Conservation (phyloP, 2,113 vertebrate species). For the Malurus melanocephalus region DNA sequence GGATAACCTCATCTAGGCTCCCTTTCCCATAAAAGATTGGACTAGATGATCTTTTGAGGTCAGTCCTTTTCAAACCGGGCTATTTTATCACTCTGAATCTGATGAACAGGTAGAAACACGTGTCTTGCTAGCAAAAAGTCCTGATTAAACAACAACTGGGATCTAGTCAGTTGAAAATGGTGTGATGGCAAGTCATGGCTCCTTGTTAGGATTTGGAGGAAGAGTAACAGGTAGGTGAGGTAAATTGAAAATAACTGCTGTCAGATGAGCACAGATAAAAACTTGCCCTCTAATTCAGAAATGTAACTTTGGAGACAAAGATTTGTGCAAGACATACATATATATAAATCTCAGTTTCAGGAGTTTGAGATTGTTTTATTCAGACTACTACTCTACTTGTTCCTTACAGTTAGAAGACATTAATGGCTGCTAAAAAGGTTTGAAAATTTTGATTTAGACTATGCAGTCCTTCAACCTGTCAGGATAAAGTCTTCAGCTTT, state of each 20-base stretch:
- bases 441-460: constrained; percentile 10
- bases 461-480: not conserved
- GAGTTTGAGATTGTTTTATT: not conserved
- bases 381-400: not conserved
- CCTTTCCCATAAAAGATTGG: not conserved
- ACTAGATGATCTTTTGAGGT: not conserved
- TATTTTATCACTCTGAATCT: not conserved
- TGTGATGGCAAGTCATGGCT: not conserved
- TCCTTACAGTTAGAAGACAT: not conserved
- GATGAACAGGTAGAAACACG: not conserved
- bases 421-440: not conserved
- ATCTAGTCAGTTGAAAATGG: not conserved
- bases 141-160: not conserved
- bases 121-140: not conserved
- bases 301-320: not conserved
- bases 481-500: not conserved
- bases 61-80: not conserved
- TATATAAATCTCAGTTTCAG: not conserved
- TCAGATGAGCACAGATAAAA: not conserved
- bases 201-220: not conserved
- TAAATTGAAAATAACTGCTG: not conserved
- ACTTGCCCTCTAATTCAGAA: not conserved
- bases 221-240: not conserved
- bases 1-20: not conserved
- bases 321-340: not conserved